phyloP scores from a whole-genome alignment of 2,888 invertebrate genomes.

The Eupithecia inturbata region DNA sequence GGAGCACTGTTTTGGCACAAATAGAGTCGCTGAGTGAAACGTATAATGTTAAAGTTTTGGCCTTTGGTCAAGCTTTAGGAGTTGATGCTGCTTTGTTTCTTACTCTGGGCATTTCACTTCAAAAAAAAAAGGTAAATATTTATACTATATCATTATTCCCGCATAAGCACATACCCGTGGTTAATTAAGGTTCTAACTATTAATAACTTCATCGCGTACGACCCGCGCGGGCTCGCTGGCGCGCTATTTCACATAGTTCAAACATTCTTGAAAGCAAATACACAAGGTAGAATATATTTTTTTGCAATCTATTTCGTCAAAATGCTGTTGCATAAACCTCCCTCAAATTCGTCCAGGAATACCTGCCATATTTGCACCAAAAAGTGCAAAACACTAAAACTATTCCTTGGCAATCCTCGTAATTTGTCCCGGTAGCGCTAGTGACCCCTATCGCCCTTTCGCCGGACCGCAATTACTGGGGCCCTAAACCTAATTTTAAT shows the following conservation, averaged over 20 bases:
- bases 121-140: background rate
- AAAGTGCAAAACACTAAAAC: background rate
- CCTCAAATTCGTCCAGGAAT: background rate
- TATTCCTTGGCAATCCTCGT: background rate
- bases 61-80: background rate
- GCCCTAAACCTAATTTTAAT: slow-evolving; percentile 46
- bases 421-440: slow-evolving; percentile 10
- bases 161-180: no score
- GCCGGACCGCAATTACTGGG: slow-evolving; percentile 27
- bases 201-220: no score
- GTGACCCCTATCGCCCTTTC: slow-evolving; percentile 22
- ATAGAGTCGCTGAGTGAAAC: background rate
- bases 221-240: no score
- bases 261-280: background rate
- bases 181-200: no score
- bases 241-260: no score
- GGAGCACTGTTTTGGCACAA: background rate
- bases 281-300: background rate
- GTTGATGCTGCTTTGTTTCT: background rate
- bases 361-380: background rate
- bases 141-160: no score
- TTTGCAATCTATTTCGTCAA: background rate
- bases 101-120: background rate
- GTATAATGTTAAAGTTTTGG: background rate
- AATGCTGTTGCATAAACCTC: background rate